These are phyloP conservation scores for Cepaea nemoralis DNA, from an alignment of 1,140 invertebrate genomes.

Conservation along the genomic window DNA sequence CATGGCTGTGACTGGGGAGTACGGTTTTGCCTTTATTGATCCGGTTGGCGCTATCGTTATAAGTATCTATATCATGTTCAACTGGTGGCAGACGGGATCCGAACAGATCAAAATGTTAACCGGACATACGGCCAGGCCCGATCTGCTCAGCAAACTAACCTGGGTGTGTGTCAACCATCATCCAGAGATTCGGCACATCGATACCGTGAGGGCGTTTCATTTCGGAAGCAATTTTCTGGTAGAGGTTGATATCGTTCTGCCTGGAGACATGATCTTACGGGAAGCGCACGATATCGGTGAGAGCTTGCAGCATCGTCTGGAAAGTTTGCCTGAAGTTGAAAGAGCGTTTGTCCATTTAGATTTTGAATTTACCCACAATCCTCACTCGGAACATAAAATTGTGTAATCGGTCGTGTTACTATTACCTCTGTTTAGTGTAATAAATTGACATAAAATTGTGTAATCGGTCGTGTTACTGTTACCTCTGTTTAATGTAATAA, in stretches of 20 bases:
- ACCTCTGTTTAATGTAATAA: no score
- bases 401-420: conserved; percentile 51
- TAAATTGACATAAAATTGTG: no score
- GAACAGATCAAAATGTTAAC: conserved; percentile 68
- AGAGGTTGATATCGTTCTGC: conserved; percentile 71
- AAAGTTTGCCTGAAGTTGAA: conserved; percentile 72
- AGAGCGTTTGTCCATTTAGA: conserved; percentile 73
- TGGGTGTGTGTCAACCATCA: conserved; percentile 71
- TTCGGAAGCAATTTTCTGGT: conserved; percentile 72
- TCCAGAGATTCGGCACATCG: conserved; percentile 68
- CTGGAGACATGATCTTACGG: conserved; percentile 69
- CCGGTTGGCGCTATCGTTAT: conserved; percentile 73
- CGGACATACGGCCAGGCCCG: conserved; percentile 66
- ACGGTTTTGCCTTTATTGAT: conserved; percentile 68
- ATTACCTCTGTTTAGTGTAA: no score
- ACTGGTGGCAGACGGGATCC: conserved; percentile 66
- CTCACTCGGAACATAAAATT: conserved; percentile 65
- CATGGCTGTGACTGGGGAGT: conserved; percentile 36
- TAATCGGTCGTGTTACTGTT: no score
- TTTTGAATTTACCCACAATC: conserved; percentile 70
- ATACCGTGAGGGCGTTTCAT: conserved; percentile 74
- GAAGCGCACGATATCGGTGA: conserved; percentile 73
- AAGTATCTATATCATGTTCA: conserved; percentile 69
- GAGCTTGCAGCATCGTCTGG: conserved; percentile 71
- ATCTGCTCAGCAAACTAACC: conserved; percentile 68